Evolutionary conservation across 2,888 invertebrate genomes (phyloP), one percentile per base, ranked within the genome.

Genomic region (Doris montereyensis): DNA sequence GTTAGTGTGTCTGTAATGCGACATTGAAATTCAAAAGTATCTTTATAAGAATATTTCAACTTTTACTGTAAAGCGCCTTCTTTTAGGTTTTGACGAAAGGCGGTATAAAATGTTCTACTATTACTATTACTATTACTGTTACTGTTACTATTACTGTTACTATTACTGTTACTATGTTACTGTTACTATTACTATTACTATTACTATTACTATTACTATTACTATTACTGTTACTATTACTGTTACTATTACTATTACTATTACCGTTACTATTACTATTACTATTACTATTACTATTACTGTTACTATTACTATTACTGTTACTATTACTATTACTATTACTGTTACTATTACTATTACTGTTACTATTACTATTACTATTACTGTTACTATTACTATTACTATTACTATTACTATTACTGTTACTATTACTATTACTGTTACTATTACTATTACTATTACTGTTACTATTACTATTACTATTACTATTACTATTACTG

Each of bases 1-100:
- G n/a, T n/a, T n/a, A n/a, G 68, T 68, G 68, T 68, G 68, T 32
- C 34, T 68, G 68, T 68, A n/a, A n/a, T n/a, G n/a, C n/a, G n/a
- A n/a, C n/a, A n/a, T n/a, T n/a, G n/a, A n/a, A n/a, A n/a, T n/a
- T n/a, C n/a, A n/a, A n/a, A n/a, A n/a, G n/a, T n/a, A n/a, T n/a
- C n/a, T n/a, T n/a, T n/a, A n/a, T n/a, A n/a, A n/a, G n/a, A n/a
- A n/a, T n/a, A n/a, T n/a, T n/a, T n/a, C n/a, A n/a, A n/a, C n/a
- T n/a, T n/a, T n/a, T n/a, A n/a, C n/a, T n/a, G n/a, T n/a, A n/a
- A n/a, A n/a, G n/a, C n/a, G n/a, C n/a, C n/a, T n/a, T n/a, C n/a
- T n/a, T n/a, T n/a, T n/a, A n/a, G n/a, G n/a, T n/a, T n/a, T n/a
- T n/a, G n/a, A n/a, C n/a, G n/a, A n/a, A n/a, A n/a, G n/a, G n/a